These are phyloP conservation scores for Drosophila basisetae DNA, from an alignment of 2,888 invertebrate genomes.

Conservation along the genomic window DNA sequence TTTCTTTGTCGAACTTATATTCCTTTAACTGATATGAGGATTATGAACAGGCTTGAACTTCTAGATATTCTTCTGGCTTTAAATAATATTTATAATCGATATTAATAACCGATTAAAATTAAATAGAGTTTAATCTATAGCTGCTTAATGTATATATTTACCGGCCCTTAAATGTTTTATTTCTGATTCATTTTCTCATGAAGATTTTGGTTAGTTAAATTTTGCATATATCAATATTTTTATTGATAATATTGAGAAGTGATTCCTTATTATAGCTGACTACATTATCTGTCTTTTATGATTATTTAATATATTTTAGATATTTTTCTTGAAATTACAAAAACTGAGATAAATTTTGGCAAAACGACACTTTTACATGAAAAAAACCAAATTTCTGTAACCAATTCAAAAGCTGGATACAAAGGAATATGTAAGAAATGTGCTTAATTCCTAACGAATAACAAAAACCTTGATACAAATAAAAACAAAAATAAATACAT, in stretches of 20 bases:
- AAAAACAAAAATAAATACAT: neutral
- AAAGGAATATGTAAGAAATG: neutral
- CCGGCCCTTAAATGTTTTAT: too few species aligned
- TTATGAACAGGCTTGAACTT: neutral
- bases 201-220: too few species aligned
- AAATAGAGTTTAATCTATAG: neutral
- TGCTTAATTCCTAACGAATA: neutral
- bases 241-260: neutral
- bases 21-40: neutral
- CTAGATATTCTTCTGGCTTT: neutral
- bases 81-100: neutral
- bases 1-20: neutral
- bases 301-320: neutral
- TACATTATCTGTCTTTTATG: neutral
- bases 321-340: neutral
- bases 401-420: neutral
- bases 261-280: too few species aligned
- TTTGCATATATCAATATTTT: neutral
- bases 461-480: neutral
- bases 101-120: neutral
- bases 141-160: neutral
- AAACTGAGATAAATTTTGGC: neutral
- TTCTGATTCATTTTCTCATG: neutral
- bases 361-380: neutral
- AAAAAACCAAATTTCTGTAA: neutral